Percentiles rank a stretch among this genome's conserved stretches.
phyloP scores from a whole-genome alignment of 2,888 invertebrate genomes.

The Drosophila kanekoi region DNA sequence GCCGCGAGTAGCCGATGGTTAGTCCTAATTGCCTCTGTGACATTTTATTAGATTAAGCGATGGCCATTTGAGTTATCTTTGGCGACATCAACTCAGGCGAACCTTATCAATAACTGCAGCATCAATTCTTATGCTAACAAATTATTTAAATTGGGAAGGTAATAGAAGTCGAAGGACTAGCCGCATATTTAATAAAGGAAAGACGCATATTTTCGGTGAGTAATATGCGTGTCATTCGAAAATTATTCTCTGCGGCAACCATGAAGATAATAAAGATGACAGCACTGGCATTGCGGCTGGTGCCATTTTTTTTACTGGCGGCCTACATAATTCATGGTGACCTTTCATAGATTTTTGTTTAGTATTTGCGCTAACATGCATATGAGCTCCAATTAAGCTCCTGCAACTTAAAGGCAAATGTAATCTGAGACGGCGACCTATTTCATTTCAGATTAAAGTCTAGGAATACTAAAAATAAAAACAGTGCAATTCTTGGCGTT shows the following conservation, averaged over 20 bases:
- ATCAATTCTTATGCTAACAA: constrained; percentile 1
- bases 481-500: constrained; percentile 12
- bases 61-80: constrained; percentile 3
- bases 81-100: not conserved
- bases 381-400: constrained; percentile 11
- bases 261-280: constrained; percentile 35
- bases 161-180: not conserved
- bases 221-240: constrained; percentile 10
- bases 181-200: constrained; percentile 17
- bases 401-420: constrained; percentile 17
- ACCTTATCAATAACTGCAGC: constrained; percentile 2
- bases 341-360: constrained; percentile 27
- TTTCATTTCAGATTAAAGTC: constrained; percentile 62
- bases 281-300: constrained; percentile 9
- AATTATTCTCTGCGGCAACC: constrained; percentile 32
- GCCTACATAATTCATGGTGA: constrained; percentile 33
- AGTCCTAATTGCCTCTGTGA: constrained; percentile 31
- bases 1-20: constrained; percentile 18
- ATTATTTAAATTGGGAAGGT: constrained; percentile 13
- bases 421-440: constrained; percentile 38
- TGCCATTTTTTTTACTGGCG: constrained; percentile 28
- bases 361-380: constrained; percentile 54
- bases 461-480: constrained; percentile 38
- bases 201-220: constrained; percentile 20
- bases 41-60: constrained; percentile 48